Conservation (phyloP, 92 coral and sea anemone species). For the Heliopora coerulea region DNA sequence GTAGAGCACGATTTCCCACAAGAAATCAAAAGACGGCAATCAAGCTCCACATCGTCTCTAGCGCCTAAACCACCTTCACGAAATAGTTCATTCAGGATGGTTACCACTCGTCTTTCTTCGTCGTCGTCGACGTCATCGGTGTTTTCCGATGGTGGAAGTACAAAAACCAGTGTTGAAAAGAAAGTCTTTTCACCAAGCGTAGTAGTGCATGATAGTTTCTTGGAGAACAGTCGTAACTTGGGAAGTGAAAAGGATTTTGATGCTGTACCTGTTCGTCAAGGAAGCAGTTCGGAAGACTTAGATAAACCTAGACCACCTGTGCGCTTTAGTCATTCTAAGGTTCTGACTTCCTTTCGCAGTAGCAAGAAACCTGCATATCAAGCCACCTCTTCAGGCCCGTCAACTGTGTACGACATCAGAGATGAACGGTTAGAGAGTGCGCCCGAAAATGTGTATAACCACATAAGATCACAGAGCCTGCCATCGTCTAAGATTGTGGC, state of each 20-base stretch:
- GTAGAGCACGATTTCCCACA: background rate
- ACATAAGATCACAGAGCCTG: slow-evolving; percentile 20
- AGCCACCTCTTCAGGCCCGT: background rate
- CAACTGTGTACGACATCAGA: slow-evolving; percentile 5
- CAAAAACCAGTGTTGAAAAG: background rate
- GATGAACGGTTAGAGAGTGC: background rate
- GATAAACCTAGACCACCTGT: slow-evolving; percentile 39
- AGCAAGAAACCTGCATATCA: slow-evolving; percentile 22
- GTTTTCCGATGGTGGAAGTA: slow-evolving; percentile 2
- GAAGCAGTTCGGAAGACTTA: slow-evolving; percentile 32
- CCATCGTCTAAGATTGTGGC: slow-evolving; percentile 33
- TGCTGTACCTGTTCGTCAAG: slow-evolving; percentile 16
- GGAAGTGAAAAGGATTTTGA: background rate
- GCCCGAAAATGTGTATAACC: slow-evolving; percentile 10
- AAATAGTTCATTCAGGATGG: slow-evolving; percentile 59
- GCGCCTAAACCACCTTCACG: slow-evolving; percentile 70
- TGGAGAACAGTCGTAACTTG: slow-evolving; percentile 1
- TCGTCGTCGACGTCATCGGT: slow-evolving; percentile 23
- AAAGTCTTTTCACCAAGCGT: background rate
- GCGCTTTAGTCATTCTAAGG: slow-evolving; percentile 22
- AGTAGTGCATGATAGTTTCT: slow-evolving; percentile 1
- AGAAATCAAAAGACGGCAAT: slow-evolving; percentile 4
- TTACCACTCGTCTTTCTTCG: slow-evolving; percentile 14
- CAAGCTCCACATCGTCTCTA: slow-evolving; percentile 49
- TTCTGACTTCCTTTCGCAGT: slow-evolving; percentile 32